Evolutionary conservation across 2,888 invertebrate genomes (phyloP).

Genomic region (Melinopterus prodromus): DNA sequence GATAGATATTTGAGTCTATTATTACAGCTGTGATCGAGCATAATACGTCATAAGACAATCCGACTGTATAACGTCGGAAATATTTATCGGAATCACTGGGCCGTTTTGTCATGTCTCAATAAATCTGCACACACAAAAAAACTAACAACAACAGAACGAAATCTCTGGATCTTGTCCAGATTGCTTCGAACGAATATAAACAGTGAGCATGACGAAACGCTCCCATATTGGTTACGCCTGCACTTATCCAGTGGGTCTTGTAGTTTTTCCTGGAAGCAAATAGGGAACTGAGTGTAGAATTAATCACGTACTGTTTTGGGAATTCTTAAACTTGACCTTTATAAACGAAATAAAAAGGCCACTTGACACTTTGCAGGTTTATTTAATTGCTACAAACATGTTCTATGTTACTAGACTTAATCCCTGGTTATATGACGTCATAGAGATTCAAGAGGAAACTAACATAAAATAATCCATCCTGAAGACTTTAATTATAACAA

Average conservation of each 20-base stretch:
- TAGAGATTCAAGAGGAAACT: no score
- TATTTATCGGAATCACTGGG: not conserved
- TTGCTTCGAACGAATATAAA: not conserved
- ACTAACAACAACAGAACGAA: not conserved
- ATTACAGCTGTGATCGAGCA: not conserved
- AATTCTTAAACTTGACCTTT: not conserved
- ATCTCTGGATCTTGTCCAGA: not conserved
- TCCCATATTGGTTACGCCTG: not conserved
- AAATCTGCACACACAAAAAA: not conserved
- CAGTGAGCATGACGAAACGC: not conserved
- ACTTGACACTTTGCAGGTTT: no score
- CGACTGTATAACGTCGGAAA: not conserved
- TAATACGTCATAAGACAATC: not conserved
- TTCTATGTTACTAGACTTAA: no score
- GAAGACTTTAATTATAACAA: no score
- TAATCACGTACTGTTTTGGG: not conserved
- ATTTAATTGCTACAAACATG: no score
- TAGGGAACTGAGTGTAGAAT: not conserved
- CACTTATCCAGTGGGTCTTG: not conserved
- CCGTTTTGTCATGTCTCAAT: not conserved
- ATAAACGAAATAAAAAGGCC: no score
- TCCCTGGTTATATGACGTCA: no score
- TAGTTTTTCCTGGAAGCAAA: not conserved
- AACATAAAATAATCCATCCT: no score
- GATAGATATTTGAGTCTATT: not conserved